Conservation (phyloP, 2,888 invertebrate species). For the Brenthis daphne region DNA sequence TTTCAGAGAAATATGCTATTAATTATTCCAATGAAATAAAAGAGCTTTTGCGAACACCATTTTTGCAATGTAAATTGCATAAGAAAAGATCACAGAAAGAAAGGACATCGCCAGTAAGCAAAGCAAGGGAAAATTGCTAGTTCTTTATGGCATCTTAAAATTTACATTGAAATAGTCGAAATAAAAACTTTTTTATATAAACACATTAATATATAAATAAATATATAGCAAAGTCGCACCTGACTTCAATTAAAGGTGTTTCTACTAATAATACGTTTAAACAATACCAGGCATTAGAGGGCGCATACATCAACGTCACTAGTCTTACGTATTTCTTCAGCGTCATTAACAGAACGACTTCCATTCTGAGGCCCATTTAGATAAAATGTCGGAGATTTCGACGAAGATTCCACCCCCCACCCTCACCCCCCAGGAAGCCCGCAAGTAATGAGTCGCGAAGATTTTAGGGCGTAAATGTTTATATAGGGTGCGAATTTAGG, state of each 20-base stretch:
- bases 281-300: slow-evolving; percentile 35
- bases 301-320: slow-evolving; percentile 57
- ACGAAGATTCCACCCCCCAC: slow-evolving; percentile 64
- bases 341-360: slow-evolving; percentile 78
- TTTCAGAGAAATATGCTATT: too few species aligned
- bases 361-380: slow-evolving; percentile 81
- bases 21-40: too few species aligned
- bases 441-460: slow-evolving; percentile 80
- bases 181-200: neutral
- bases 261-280: slow-evolving; percentile 30
- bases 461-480: slow-evolving; percentile 80
- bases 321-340: slow-evolving; percentile 77
- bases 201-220: slow-evolving; percentile 2
- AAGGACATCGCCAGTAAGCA: too few species aligned
- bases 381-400: slow-evolving; percentile 82
- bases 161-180: too few species aligned
- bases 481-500: slow-evolving; percentile 79
- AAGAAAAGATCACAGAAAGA: too few species aligned
- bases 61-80: too few species aligned
- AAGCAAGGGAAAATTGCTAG: neutral
- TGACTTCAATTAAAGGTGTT: slow-evolving; percentile 33
- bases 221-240: slow-evolving; percentile 19
- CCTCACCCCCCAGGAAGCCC: slow-evolving; percentile 41
- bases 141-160: too few species aligned
- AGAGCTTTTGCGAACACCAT: too few species aligned